These are phyloP conservation scores for Volucella inanis DNA, from an alignment of 2,888 invertebrate species.

Conservation along the genomic window DNA sequence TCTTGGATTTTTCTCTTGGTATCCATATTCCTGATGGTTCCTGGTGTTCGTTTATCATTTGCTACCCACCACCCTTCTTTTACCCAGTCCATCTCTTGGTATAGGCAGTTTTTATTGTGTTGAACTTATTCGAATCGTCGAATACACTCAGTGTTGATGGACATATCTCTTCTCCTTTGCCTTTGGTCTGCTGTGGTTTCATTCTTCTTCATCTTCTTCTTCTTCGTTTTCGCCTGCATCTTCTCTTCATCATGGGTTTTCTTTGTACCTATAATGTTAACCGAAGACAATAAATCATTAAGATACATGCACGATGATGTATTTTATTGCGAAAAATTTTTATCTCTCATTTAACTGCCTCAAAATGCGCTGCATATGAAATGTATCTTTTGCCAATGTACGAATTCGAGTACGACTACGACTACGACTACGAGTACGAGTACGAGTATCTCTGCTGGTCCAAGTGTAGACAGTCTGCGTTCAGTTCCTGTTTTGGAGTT, in stretches of 20 bases:
- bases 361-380: slow-evolving; percentile 75
- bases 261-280: slow-evolving; percentile 72
- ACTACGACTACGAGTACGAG: no score
- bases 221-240: slow-evolving; percentile 13
- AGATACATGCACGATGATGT: slow-evolving; percentile 77
- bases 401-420: no score
- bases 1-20: slow-evolving; percentile 6
- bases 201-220: slow-evolving; percentile 5
- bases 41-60: slow-evolving; percentile 64
- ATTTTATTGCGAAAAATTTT: slow-evolving; percentile 77
- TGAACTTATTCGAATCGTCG: slow-evolving; percentile 37
- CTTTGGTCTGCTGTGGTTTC: neutral
- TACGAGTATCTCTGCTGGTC: no score
- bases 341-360: slow-evolving; percentile 77
- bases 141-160: slow-evolving; percentile 54
- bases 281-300: slow-evolving; percentile 77
- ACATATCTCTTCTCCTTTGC: slow-evolving; percentile 47
- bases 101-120: slow-evolving; percentile 24
- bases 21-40: neutral
- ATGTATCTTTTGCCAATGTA: slow-evolving; percentile 60
- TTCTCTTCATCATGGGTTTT: neutral
- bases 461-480: slow-evolving; percentile 21
- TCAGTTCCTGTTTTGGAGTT: slow-evolving; percentile 63
- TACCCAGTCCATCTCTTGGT: no score
- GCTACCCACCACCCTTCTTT: slow-evolving; percentile 12